Evolutionary conservation across 2,113 vertebrate genomes (phyloP).

Genomic region (Phoxinus phoxinus): DNA sequence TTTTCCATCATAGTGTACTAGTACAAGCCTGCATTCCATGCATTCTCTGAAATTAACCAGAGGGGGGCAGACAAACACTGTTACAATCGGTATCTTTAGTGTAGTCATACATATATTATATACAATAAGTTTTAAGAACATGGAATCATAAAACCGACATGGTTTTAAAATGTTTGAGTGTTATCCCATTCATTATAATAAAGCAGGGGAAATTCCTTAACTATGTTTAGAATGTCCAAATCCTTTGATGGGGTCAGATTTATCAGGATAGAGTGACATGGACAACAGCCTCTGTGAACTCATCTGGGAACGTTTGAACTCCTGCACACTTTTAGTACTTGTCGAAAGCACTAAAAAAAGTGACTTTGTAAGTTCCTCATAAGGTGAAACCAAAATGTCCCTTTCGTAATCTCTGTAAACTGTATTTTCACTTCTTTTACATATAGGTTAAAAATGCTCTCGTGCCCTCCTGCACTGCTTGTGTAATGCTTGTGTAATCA

Average conservation of each 20-base stretch:
- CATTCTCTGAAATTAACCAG: constrained; percentile 49
- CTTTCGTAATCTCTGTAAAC: background rate
- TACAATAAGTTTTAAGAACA: background rate
- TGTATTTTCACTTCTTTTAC: background rate
- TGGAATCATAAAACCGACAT: background rate
- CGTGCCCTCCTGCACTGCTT: background rate
- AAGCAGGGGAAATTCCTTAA: background rate
- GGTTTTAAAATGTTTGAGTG: background rate
- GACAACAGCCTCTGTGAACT: constrained; percentile 27
- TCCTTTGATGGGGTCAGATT: constrained; percentile 22
- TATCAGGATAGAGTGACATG: constrained; percentile 29
- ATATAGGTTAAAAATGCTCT: background rate
- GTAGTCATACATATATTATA: too few relatives aligned
- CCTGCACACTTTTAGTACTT: background rate
- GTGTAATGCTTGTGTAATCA: background rate
- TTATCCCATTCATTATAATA: background rate
- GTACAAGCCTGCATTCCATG: constrained; percentile 11
- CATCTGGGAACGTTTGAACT: constrained; percentile 5
- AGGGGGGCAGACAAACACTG: constrained; percentile 53
- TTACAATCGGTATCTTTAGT: background rate
- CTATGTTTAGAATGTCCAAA: constrained; percentile 36
- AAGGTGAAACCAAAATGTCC: background rate
- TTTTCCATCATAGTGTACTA: background rate
- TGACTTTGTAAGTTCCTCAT: background rate
- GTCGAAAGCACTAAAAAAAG: constrained; percentile 13